Conservation (phyloP, 1,140 invertebrate species). For the Tetramorium simillimum region DNA sequence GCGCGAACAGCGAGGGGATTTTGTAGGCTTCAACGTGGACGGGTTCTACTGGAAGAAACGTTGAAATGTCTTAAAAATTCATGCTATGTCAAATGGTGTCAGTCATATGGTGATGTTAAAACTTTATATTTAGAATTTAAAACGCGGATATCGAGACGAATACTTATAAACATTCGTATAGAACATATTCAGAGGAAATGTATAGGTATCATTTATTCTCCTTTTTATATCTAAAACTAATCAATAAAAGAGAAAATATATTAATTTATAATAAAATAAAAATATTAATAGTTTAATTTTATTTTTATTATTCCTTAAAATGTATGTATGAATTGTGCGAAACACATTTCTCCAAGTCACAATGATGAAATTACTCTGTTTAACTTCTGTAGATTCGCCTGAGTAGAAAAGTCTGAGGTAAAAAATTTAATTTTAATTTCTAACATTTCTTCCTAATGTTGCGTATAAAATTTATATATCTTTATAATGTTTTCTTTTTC, state of each 20-base stretch:
- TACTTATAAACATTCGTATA: background rate
- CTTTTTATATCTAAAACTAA: background rate
- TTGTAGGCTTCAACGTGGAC: too few species aligned
- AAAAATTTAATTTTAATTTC: background rate
- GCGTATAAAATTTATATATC: background rate
- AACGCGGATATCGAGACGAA: background rate
- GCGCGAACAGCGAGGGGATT: background rate
- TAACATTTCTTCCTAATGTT: background rate
- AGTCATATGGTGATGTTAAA: background rate
- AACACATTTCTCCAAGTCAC: background rate
- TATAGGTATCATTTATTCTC: background rate
- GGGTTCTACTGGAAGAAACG: background rate
- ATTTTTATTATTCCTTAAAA: background rate
- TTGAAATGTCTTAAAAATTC: background rate
- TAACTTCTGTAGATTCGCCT: background rate
- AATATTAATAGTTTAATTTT: background rate
- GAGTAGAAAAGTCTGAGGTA: background rate
- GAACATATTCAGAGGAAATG: background rate
- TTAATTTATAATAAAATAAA: slow-evolving; percentile 6
- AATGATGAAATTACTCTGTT: background rate
- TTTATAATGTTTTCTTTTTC: background rate
- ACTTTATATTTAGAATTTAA: background rate
- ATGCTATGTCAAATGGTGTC: background rate
- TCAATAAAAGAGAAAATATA: background rate
- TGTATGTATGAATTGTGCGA: background rate